Evolutionary conservation across 2,888 invertebrate genomes (phyloP), one percentile per base, ranked within the genome.

Genomic region (Heliothis peltigera): DNA sequence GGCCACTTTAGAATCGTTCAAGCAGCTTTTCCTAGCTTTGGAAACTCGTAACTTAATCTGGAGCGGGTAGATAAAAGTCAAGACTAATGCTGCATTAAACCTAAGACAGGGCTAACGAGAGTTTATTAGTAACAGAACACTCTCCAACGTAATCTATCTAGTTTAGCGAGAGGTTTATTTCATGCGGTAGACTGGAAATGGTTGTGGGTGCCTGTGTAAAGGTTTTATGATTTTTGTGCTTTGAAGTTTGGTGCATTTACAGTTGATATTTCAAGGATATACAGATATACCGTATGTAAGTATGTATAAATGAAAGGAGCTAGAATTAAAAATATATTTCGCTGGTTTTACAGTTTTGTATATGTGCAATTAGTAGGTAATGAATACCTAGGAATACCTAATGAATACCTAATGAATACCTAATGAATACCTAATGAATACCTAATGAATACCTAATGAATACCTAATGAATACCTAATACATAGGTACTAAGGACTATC

Each of bases 71-170:
- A 77, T 79, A 78, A 77, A 64, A 75, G 64, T 66, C 57, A 58
- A 44, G 63, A 60, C 73, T 76, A 79, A 76, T 65, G 73, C 61
- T 46, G 64, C 77, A 66, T 79, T 70, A 68, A 73, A 67, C 70
- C 68, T 70, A 59, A 73, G 77, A 77, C 75, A 65, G 47, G 64
- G 44, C 68, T 78, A 79, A 78, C 80, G 70, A 79, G 73, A 77
- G 58, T 79, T 79, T 78, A 78, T 77, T 78, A 79, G 80, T 65
- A 77, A 77, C 73, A 65, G 70, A 65, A 70, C 56, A 64, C 68
- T 70, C 69, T 70, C 53, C 52, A 59, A 49, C 58, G 60, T 64
- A 65, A 77, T 77, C 70, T 78, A 65, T 76, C 58, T 62, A 61
- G 62, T 65, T 73, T 73, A 68, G 54, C 61, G 42, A 71, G 64